These are phyloP conservation scores for Dasyurus viverrinus DNA, from an alignment of 2,113 vertebrate genomes.

Conservation along the genomic window DNA sequence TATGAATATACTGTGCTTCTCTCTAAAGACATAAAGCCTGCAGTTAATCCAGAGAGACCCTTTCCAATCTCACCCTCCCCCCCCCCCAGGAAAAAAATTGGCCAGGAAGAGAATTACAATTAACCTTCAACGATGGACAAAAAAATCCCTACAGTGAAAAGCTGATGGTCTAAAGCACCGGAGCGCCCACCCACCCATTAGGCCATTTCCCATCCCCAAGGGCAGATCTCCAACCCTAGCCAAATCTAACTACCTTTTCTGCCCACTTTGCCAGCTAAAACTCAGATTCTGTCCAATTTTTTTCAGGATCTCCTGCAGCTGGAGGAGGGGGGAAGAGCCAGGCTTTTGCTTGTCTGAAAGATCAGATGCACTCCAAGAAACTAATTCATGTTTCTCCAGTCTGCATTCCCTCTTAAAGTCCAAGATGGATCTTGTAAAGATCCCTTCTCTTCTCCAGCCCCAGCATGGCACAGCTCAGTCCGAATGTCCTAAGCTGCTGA, in stretches of 20 bases:
- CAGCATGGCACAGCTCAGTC: background rate
- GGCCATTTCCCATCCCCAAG: constrained; percentile 18
- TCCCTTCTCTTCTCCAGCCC: background rate
- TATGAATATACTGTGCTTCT: constrained; percentile 50
- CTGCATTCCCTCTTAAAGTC: background rate
- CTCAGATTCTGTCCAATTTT: background rate
- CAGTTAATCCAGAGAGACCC: constrained; percentile 20
- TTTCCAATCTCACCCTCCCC: constrained; percentile 6
- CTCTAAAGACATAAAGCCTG: constrained; percentile 51
- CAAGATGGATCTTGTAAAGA: background rate
- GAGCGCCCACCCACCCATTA: background rate
- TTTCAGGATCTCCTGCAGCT: background rate
- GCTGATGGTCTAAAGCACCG: background rate
- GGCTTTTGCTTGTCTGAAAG: background rate
- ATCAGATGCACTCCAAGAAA: background rate
- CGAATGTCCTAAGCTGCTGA: background rate
- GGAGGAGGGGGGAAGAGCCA: background rate
- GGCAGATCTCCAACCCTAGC: constrained; percentile 8
- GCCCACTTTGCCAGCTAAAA: background rate
- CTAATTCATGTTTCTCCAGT: background rate
- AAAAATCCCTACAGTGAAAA: background rate
- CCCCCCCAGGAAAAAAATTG: background rate
- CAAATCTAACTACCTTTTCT: background rate
- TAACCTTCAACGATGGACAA: background rate
- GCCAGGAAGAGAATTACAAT: background rate